Base-by-base conservation (phyloP, 2,888 invertebrate species). In the Cephus spinipes region DNA sequence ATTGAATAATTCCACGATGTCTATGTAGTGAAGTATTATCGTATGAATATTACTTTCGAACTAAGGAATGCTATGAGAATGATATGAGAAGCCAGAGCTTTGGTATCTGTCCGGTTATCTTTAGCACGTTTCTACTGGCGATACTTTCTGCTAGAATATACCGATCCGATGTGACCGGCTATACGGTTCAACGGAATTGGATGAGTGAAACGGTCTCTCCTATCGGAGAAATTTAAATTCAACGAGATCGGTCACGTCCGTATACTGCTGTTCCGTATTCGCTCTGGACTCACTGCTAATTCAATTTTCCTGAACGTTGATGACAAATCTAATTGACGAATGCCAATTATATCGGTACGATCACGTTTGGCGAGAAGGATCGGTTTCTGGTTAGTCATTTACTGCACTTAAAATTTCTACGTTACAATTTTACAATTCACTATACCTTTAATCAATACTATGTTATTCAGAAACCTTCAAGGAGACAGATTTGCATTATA, bases 271-370 rank as follows among this genome's bases (percentile, higher is more conserved):
- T 88, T 87, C 86, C 84, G 86, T 23, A 55, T 55, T 55, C 40
- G 9, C 40, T 55, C 6, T 55, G 23, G 40, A 55, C 40, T 55
- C 32, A 31, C 71, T 71, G 71, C 71, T 71, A 32, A 71, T 30
- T 32, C 71, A 32, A 71, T 71, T 71, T 12, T 32, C 12, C 12
- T 32, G 71, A 71, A 71, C 71, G 74, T 81, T 82, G 83, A 86
- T 86, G 88, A 87, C 88, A 89, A 89, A 89, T 89, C 87, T 87
- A 90, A 90, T 89, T 88, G 88, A 86, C 87, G 87, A 84, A 82
- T 87, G 87, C 84, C 86, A 90, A 89, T 90, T 89, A 88, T 30
- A 35, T 74, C 32, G 35, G 35, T 35, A 11, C 32, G 35, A 75
- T 75, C 69, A 3, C 30, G 30, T 75, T 75, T 69, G 69, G 40